Percentiles rank a stretch among this genome's conserved stretches.
phyloP scores from a whole-genome alignment of 2,888 invertebrate species.

The Acronicta psi region DNA sequence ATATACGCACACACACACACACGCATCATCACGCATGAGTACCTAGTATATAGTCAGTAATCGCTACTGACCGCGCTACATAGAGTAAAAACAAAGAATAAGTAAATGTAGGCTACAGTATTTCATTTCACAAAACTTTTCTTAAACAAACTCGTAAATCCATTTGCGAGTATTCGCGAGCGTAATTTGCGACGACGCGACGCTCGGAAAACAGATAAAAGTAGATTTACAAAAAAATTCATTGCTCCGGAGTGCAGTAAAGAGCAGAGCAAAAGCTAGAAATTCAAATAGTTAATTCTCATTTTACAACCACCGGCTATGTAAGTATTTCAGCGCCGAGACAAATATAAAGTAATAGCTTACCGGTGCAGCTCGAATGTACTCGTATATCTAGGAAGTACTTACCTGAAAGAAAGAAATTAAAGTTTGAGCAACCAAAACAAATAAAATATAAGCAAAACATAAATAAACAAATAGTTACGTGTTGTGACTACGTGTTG shows the following conservation, averaged over 20 bases:
- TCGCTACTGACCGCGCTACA: too few relatives aligned
- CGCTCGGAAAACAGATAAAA: constrained; percentile 6
- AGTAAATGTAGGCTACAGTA: constrained; percentile 16
- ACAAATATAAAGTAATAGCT: constrained; percentile 18
- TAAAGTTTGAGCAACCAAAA: constrained; percentile 20
- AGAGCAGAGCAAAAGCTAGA: constrained; percentile 10
- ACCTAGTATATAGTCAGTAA: neutral
- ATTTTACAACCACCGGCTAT: constrained; percentile 10
- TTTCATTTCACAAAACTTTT: constrained; percentile 8
- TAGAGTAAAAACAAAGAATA: neutral
- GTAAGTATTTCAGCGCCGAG: constrained; percentile 15
- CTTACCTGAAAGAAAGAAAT: constrained; percentile 55
- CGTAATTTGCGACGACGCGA: constrained; percentile 2
- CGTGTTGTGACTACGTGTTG: neutral
- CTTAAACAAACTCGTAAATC: constrained; percentile 20
- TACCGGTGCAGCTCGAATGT: constrained; percentile 24
- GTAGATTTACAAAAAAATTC: constrained; percentile 21
- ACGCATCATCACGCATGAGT: neutral
- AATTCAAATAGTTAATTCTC: constrained; percentile 21
- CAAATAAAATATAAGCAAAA: neutral
- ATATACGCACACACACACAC: neutral
- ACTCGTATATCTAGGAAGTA: constrained; percentile 13
- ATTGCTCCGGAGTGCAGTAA: constrained; percentile 9
- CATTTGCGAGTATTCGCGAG: neutral
- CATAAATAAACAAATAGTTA: neutral